Base-by-base conservation (phyloP, 2,797 vertebrate genomes). In the Enteromius paludinosus region DNA sequence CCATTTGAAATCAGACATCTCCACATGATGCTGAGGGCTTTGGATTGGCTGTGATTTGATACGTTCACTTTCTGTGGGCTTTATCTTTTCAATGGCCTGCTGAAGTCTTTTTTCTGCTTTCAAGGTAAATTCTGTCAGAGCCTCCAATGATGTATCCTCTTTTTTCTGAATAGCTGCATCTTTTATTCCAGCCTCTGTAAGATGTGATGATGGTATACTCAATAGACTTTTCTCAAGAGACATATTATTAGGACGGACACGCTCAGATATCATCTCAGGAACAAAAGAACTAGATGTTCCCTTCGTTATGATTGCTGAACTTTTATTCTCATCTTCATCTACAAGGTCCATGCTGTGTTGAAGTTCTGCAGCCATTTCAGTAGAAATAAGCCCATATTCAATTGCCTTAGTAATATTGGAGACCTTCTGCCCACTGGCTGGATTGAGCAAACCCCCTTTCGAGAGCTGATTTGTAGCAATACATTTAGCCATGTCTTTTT, bases 381-480 rank as follows among this genome's bases (percentile, higher is more conserved):
- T 89, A 25, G 94, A 92, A 14, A 97, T 90, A n/a, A 96, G 82
- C 3, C 90, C 93, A 76, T 88, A 92, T 41, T 90, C 89, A 84
- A 94, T 73, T 56, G 96, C 96, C 81, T 97, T 94, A 62, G 81
- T 79, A 4, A 97, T 87, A 82, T 78, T 89, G 3, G 86, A 82
- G n/a, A 97, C 76, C 61, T 91, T 93, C 5, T 90, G 91, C 86
- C 93, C 90, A 83, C 89, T 89, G 15, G 90, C 45, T 68, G 91
- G 91, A 87, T 95, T 93, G 66, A 97, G 72, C 72, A 97, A 92
- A 0, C 96, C 96, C 78, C 96, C 97, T 61, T 87, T 90, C 86
- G 89, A 89, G 52, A 96, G 18, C 89, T 98, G 97, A 84, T 92
- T 94, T 82, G 86, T 80, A 28, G 94, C 95, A 25, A 98, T 97